Evolutionary conservation across 30 jellyfish, hydroid and myxozoan species (phyloP).

Genomic region (Turritopsis dohrnii): DNA sequence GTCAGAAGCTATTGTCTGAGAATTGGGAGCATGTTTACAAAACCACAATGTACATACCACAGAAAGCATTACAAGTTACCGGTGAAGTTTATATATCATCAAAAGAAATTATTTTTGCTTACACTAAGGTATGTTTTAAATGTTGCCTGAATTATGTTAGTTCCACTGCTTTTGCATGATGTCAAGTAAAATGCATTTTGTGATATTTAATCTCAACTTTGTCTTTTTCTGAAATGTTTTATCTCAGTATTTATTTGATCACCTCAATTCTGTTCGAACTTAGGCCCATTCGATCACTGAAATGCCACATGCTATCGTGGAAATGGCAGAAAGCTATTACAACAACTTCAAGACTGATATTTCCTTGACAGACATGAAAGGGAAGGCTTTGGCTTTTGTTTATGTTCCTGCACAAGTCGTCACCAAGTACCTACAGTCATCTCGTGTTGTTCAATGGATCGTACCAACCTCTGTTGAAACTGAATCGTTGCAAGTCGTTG

Average conservation of each 20-base stretch:
- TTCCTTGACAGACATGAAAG: constrained; percentile 42
- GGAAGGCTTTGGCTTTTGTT: constrained; percentile 94
- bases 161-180: neutral
- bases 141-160: neutral
- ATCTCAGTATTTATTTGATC: no score
- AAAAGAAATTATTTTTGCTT: constrained; percentile 86
- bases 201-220: no score
- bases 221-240: no score
- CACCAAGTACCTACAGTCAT: constrained; percentile 68
- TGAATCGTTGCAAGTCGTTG: constrained; percentile 71
- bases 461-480: constrained; percentile 68
- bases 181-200: no score
- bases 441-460: constrained; percentile 89
- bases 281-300: constrained; percentile 96
- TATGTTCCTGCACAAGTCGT: constrained; percentile 98
- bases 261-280: neutral
- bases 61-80: constrained; percentile 66
- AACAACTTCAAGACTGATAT: constrained; percentile 41
- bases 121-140: constrained; percentile 57
- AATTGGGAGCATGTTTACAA: constrained; percentile 71
- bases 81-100: constrained; percentile 94
- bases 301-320: constrained; percentile 92
- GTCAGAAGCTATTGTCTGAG: constrained; percentile 37
- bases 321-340: constrained; percentile 84
- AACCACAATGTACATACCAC: constrained; percentile 91